Evolutionary conservation across 2,888 invertebrate genomes (phyloP).

Genomic region (Plebejus anna): DNA sequence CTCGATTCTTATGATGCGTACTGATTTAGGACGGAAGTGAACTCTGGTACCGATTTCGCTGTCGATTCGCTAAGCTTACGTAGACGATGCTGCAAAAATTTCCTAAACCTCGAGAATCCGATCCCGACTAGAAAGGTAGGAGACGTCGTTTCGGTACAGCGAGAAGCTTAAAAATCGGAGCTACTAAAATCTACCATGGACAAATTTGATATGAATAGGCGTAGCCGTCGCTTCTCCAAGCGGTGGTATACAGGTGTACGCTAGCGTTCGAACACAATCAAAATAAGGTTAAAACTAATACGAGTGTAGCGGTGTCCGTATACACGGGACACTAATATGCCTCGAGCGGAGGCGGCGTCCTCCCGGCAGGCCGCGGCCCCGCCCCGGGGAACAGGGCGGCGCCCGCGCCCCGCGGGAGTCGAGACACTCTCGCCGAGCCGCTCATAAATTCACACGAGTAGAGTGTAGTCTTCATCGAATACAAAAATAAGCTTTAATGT

Average conservation of each 20-base stretch:
- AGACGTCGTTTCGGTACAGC: constrained; percentile 65
- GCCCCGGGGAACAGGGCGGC: constrained; percentile 74
- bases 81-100: constrained; percentile 73
- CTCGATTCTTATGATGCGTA: constrained; percentile 79
- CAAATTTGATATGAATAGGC: constrained; percentile 79
- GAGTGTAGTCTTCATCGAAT: constrained; percentile 73
- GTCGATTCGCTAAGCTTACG: constrained; percentile 77
- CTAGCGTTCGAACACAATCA: constrained; percentile 61
- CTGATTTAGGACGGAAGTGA: constrained; percentile 80
- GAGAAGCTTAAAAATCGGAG: constrained; percentile 76
- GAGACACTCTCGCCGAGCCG: constrained; percentile 39
- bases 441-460: constrained; percentile 66
- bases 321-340: constrained; percentile 39
- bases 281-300: constrained; percentile 54
- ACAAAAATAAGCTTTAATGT: constrained; percentile 79
- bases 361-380: constrained; percentile 43
- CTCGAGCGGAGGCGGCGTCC: constrained; percentile 45
- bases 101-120: constrained; percentile 65
- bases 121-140: constrained; percentile 60
- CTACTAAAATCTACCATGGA: constrained; percentile 76
- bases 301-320: constrained; percentile 48
- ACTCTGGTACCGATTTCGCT: constrained; percentile 78
- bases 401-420: constrained; percentile 54
- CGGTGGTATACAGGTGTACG: constrained; percentile 63
- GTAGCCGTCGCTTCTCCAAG: constrained; percentile 73